Evolutionary conservation across 1,140 invertebrate genomes (phyloP).

Genomic region (Scaptodrosophila lebanonensis): DNA sequence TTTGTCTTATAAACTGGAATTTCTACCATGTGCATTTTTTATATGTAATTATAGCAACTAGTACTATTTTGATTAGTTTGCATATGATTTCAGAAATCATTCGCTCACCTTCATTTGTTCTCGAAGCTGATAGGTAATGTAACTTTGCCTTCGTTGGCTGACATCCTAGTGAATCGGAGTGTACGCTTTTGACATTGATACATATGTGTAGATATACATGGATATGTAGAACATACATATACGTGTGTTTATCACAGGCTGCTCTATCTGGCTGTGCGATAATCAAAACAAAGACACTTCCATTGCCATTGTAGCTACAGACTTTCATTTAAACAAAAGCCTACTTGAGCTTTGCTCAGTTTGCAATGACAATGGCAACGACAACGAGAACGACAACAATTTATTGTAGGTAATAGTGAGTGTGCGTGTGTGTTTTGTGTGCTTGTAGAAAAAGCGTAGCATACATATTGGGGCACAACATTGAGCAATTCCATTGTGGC

Average conservation of each 20-base stretch:
- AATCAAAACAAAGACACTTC: constrained; percentile 67
- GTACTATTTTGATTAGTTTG: too few relatives aligned
- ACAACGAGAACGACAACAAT: constrained; percentile 46
- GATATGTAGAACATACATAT: constrained; percentile 3
- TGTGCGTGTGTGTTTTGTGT: too few relatives aligned
- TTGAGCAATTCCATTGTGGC: not conserved
- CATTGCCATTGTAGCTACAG: constrained; percentile 48
- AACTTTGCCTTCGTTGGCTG: too few relatives aligned
- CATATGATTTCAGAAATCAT: too few relatives aligned
- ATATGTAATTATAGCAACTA: too few relatives aligned
- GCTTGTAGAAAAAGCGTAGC: constrained; percentile 7
- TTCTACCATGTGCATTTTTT: too few relatives aligned
- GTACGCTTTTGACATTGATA: constrained; percentile 56
- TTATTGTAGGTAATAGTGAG: too few relatives aligned
- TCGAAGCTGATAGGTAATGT: too few relatives aligned
- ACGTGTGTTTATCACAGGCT: constrained; percentile 11
- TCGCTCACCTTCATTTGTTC: too few relatives aligned
- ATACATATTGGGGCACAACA: constrained; percentile 2
- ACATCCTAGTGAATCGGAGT: constrained; percentile 69
- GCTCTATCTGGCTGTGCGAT: constrained; percentile 20
- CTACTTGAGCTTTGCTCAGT: constrained; percentile 65
- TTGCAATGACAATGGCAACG: too few relatives aligned
- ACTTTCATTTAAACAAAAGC: constrained; percentile 72
- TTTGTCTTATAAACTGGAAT: too few relatives aligned
- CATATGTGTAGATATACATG: not conserved